Evolutionary conservation across 1,140 invertebrate genomes (phyloP).

Genomic region (Hylyphantes graminicola): DNA sequence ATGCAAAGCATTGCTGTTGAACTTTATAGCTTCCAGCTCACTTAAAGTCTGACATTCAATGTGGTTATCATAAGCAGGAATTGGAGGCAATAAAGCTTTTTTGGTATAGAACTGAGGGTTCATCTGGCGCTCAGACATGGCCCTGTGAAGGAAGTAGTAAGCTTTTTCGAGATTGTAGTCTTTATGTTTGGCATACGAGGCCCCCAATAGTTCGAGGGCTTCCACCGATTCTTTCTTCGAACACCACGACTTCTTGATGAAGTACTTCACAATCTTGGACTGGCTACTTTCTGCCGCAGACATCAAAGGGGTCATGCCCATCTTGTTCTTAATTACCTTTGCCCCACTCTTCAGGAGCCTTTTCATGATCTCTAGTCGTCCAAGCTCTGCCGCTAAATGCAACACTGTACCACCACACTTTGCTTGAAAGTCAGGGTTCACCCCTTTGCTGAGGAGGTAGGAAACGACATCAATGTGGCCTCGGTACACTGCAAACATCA

Average conservation of each 20-base stretch:
- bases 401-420: slow-evolving; percentile 89
- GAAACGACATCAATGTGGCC: slow-evolving; percentile 74
- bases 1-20: slow-evolving; percentile 84
- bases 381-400: slow-evolving; percentile 92
- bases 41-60: slow-evolving; percentile 82
- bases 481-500: slow-evolving; percentile 95
- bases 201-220: slow-evolving; percentile 88
- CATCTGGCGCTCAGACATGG: slow-evolving; percentile 74
- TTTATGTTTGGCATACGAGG: slow-evolving; percentile 92
- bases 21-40: slow-evolving; percentile 80
- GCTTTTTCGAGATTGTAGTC: slow-evolving; percentile 83
- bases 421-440: slow-evolving; percentile 82
- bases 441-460: slow-evolving; percentile 83
- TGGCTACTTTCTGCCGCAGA: slow-evolving; percentile 88
- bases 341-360: slow-evolving; percentile 82
- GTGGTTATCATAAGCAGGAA: slow-evolving; percentile 88
- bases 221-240: slow-evolving; percentile 82
- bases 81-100: slow-evolving; percentile 74
- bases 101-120: slow-evolving; percentile 74
- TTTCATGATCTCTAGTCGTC: slow-evolving; percentile 84
- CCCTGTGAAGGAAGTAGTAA: slow-evolving; percentile 78
- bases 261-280: slow-evolving; percentile 83
- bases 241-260: slow-evolving; percentile 75
- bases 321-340: slow-evolving; percentile 79
- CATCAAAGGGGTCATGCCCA: slow-evolving; percentile 90